These are phyloP conservation scores for Somateria mollissima DNA, from an alignment of 2,797 vertebrate genomes.

Conservation along the genomic window DNA sequence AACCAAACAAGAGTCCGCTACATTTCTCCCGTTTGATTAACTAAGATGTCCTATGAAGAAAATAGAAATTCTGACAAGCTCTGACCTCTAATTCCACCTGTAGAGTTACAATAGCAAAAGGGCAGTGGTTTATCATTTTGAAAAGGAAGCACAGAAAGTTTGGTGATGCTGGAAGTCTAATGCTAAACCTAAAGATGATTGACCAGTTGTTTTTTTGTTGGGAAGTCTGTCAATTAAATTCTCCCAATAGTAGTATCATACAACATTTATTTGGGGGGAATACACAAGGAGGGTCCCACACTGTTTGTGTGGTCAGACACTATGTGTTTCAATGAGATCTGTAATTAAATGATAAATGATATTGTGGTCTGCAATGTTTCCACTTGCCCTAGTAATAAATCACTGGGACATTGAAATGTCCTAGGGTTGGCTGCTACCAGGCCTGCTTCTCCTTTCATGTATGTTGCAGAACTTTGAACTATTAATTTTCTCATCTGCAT, in stretches of 20 bases:
- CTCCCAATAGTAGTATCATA: not conserved
- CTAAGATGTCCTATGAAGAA: not conserved
- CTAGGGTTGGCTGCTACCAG: constrained; percentile 41
- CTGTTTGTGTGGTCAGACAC: constrained; percentile 43
- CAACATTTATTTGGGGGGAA: not conserved
- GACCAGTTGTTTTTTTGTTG: not conserved
- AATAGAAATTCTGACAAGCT: not conserved
- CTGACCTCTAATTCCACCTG: not conserved
- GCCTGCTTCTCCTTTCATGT: constrained; percentile 22
- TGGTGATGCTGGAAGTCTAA: not conserved
- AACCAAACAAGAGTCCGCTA: not conserved
- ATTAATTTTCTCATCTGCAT: not conserved
- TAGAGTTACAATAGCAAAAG: not conserved
- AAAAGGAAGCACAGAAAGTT: constrained; percentile 27
- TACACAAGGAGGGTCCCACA: not conserved
- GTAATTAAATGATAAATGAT: constrained; percentile 80
- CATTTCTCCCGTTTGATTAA: not conserved
- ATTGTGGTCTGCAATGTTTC: constrained; percentile 67
- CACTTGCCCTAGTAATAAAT: constrained; percentile 77
- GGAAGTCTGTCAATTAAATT: not conserved
- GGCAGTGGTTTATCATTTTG: constrained; percentile 15
- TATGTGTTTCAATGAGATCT: constrained; percentile 67
- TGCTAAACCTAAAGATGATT: not conserved
- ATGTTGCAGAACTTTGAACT: constrained; percentile 28
- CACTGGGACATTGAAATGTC: constrained; percentile 69